phyloP scores from a whole-genome alignment of 2,113 vertebrate species.

The Pseudopodoces humilis region DNA sequence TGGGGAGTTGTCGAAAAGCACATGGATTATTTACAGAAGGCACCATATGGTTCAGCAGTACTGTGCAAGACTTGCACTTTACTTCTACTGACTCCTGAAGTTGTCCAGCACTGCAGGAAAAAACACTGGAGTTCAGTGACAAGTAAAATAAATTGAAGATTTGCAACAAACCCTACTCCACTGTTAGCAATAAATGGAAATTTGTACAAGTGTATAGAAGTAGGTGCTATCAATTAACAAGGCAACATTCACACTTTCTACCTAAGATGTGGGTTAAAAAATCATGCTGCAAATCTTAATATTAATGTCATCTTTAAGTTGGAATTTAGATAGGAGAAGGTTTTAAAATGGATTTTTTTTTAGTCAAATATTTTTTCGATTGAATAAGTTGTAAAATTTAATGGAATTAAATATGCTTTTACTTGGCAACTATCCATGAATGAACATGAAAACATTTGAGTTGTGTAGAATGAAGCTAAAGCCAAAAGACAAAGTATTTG shows the following conservation, averaged over 20 bases:
- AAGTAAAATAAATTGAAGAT: not conserved
- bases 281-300: not conserved
- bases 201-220: not conserved
- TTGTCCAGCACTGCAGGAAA: not conserved
- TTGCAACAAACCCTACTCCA: not conserved
- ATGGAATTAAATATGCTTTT: not conserved
- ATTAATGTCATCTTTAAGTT: not conserved
- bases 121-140: not conserved
- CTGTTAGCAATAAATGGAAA: not conserved
- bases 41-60: not conserved
- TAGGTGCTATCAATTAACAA: not conserved
- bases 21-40: not conserved
- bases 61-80: not conserved
- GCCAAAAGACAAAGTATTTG: not conserved
- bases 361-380: rapidly evolving
- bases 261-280: not conserved
- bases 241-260: not conserved
- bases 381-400: not conserved
- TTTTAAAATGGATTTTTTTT: not conserved
- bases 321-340: not conserved
- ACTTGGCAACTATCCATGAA: not conserved
- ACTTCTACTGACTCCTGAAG: not conserved
- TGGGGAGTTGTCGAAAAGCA: not conserved
- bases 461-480: not conserved
- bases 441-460: not conserved